These are phyloP conservation scores for Buteo buteo DNA, from an alignment of 2,113 vertebrate genomes.

Conservation along the genomic window DNA sequence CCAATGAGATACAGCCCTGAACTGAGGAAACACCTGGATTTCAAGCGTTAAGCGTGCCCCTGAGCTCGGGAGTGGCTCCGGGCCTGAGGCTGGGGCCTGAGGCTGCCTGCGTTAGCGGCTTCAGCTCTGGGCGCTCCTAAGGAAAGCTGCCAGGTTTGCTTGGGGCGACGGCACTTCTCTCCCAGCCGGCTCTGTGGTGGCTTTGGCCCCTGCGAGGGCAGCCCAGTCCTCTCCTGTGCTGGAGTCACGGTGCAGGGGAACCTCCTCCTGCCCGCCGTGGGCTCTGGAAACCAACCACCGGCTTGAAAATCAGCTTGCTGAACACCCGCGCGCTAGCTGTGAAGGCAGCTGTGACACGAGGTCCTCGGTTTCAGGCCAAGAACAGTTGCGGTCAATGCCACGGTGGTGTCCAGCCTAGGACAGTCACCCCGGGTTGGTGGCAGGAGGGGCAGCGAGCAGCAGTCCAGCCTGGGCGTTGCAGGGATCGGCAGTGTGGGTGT, in stretches of 20 bases:
- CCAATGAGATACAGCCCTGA: accelerated
- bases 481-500: not conserved
- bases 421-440: accelerated
- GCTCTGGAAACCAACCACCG: not conserved
- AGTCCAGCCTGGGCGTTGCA: accelerated
- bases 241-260: accelerated
- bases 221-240: not conserved
- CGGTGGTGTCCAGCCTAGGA: not conserved
- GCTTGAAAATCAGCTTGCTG: accelerated
- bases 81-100: accelerated
- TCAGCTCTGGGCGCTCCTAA: accelerated
- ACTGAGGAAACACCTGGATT: accelerated
- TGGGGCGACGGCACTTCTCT: accelerated
- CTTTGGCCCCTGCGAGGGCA: accelerated
- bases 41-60: accelerated
- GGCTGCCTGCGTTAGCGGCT: too few species aligned
- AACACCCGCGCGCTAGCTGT: accelerated
- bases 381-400: accelerated
- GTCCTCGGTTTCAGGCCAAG: not conserved
- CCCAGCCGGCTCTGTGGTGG: not conserved
- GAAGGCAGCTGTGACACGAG: accelerated
- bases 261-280: accelerated
- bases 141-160: accelerated
- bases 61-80: not conserved
- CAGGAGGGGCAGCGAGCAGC: not conserved